These are phyloP conservation scores for Euborellia annulipes DNA, from an alignment of 1,140 invertebrate genomes.

Conservation along the genomic window DNA sequence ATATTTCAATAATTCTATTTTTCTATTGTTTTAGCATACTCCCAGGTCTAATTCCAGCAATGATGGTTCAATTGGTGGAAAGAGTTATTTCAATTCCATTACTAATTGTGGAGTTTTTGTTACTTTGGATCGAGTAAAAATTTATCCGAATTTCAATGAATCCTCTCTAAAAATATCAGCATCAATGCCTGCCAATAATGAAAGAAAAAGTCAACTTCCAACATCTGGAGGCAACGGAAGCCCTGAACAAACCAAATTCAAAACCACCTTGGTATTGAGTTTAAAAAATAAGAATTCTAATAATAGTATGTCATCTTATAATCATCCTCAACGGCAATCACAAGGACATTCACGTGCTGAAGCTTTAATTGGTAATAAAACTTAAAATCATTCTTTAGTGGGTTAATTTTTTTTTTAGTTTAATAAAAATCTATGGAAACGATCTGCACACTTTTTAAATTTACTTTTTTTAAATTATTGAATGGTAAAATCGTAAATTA, in stretches of 20 bases:
- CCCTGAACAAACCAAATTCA: constrained; percentile 3
- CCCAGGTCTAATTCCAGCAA: background rate
- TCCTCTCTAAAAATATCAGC: background rate
- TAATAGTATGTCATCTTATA: too few species aligned
- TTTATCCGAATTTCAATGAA: background rate
- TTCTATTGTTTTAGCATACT: background rate
- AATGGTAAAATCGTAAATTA: too few species aligned
- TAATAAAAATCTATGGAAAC: background rate
- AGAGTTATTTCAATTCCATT: constrained; percentile 1
- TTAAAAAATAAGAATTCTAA: constrained; percentile 10
- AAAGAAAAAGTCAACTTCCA: constrained; percentile 2
- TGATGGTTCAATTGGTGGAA: constrained; percentile 5
- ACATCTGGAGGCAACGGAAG: background rate
- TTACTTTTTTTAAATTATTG: background rate
- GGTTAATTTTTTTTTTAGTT: constrained; percentile 1
- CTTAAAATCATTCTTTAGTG: constrained; percentile 5
- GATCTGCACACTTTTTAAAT: background rate
- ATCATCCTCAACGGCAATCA: too few species aligned
- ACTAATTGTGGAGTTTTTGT: constrained; percentile 6
- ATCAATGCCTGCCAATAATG: constrained; percentile 9
- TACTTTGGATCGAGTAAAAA: constrained; percentile 1
- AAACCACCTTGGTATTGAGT: constrained; percentile 9
- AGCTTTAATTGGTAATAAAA: background rate
- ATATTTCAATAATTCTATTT: background rate
- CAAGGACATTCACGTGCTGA: constrained; percentile 7